A percentile compares a stretch with the other conserved stretches of the same genome.
Conservation (phyloP, 2,888 invertebrate genomes). For the Cheilosia scutellata region DNA sequence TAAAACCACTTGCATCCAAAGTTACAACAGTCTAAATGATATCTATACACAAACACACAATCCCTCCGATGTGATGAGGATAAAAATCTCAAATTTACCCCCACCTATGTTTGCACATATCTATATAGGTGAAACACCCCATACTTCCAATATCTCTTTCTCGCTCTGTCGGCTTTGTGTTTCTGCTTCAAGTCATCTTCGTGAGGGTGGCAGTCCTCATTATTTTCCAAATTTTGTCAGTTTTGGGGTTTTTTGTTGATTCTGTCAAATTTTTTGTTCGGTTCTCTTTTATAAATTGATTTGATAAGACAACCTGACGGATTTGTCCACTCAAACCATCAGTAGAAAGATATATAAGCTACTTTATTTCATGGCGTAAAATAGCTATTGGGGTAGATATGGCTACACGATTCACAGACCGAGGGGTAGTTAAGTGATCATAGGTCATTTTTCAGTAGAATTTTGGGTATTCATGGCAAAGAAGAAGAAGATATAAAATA, state of each 20-base stretch:
- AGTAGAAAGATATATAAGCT: slow-evolving; percentile 32
- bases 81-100: slow-evolving; percentile 22
- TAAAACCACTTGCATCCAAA: slow-evolving; percentile 42
- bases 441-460: slow-evolving; percentile 72
- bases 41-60: background rate
- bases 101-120: slow-evolving; percentile 21
- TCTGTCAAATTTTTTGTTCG: slow-evolving; percentile 50
- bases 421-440: slow-evolving; percentile 64
- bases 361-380: slow-evolving; percentile 41
- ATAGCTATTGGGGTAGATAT: slow-evolving; percentile 33
- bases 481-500: slow-evolving; percentile 21
- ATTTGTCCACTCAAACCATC: slow-evolving; percentile 60
- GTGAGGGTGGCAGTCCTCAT: slow-evolving; percentile 60
- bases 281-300: slow-evolving; percentile 70
- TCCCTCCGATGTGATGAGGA: slow-evolving; percentile 30
- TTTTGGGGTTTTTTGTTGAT: slow-evolving; percentile 61
- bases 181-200: slow-evolving; percentile 52
- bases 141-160: background rate
- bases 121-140: slow-evolving; percentile 18
- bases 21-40: slow-evolving; percentile 9
- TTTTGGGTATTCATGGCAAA: slow-evolving; percentile 50
- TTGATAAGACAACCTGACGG: slow-evolving; percentile 76
- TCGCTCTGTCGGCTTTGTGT: background rate
- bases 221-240: slow-evolving; percentile 53
- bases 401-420: background rate